Evolutionary conservation across 1,140 invertebrate species (phyloP).

Genomic region (Drosophila willistoni): DNA sequence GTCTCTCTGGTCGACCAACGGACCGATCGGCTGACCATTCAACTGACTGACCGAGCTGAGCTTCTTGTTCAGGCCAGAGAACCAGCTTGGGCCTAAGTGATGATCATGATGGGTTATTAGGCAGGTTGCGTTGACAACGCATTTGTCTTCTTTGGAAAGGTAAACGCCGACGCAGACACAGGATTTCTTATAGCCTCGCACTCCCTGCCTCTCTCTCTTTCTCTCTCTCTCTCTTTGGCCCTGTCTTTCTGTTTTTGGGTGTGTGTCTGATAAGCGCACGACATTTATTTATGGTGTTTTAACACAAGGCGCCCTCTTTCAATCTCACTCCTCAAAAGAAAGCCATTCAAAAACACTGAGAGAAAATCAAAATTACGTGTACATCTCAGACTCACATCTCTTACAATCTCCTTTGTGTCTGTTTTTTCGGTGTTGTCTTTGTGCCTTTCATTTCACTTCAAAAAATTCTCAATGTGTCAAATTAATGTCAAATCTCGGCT

Average conservation of each 20-base stretch:
- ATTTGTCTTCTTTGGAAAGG: slow-evolving; percentile 65
- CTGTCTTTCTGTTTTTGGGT: slow-evolving; percentile 2
- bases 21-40: neutral
- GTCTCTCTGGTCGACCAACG: slow-evolving; percentile 18
- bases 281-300: slow-evolving; percentile 81
- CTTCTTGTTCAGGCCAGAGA: slow-evolving; percentile 17
- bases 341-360: neutral
- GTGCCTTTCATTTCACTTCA: slow-evolving; percentile 32
- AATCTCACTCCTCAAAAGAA: slow-evolving; percentile 1
- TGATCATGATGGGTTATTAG: slow-evolving; percentile 82
- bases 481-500: slow-evolving; percentile 67
- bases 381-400: neutral
- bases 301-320: slow-evolving; percentile 63
- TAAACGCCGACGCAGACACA: slow-evolving; percentile 63
- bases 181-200: slow-evolving; percentile 38
- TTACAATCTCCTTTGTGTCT: neutral
- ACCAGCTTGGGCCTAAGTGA: slow-evolving; percentile 61
- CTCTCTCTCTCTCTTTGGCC: slow-evolving; percentile 1
- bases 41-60: slow-evolving; percentile 3
- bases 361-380: slow-evolving; percentile 28
- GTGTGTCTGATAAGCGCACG: slow-evolving; percentile 66
- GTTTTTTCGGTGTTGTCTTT: slow-evolving; percentile 3
- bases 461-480: slow-evolving; percentile 65
- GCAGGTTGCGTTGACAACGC: slow-evolving; percentile 81
- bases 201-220: slow-evolving; percentile 5